phyloP scores from a whole-genome alignment of 1,140 invertebrate genomes.

The Macrobrachium nipponense region DNA sequence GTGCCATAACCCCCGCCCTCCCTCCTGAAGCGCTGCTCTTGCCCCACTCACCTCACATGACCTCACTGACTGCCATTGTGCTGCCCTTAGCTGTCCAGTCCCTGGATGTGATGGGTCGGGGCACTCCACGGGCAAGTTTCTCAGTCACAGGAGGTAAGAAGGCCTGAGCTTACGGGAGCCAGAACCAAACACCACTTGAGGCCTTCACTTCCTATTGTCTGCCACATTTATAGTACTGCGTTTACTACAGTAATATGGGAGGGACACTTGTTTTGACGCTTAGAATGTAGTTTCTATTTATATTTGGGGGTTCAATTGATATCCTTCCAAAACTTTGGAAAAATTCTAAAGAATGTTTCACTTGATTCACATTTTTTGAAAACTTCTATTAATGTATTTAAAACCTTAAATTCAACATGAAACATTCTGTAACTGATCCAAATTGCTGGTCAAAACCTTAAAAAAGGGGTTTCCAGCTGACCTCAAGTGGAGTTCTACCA shows the following conservation, averaged over 20 bases:
- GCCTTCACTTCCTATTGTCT: slow-evolving; percentile 54
- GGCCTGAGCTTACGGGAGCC: slow-evolving; percentile 57
- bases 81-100: slow-evolving; percentile 86
- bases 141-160: slow-evolving; percentile 78
- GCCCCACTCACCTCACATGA: slow-evolving; percentile 55
- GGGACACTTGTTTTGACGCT: too few species aligned
- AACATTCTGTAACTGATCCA: neutral
- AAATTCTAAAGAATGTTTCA: too few species aligned
- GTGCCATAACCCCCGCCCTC: slow-evolving; percentile 33
- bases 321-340: too few species aligned
- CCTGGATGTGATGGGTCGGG: slow-evolving; percentile 96
- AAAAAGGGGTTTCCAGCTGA: slow-evolving; percentile 30
- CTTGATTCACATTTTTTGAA: too few species aligned
- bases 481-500: slow-evolving; percentile 63
- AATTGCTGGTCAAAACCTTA: neutral
- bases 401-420: too few species aligned
- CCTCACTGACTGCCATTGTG: slow-evolving; percentile 58
- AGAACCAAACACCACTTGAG: slow-evolving; percentile 63
- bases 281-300: too few species aligned
- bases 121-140: slow-evolving; percentile 95
- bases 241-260: too few species aligned
- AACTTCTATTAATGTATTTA: too few species aligned
- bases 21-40: slow-evolving; percentile 50
- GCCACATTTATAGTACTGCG: slow-evolving; percentile 25
- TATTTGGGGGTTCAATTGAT: too few species aligned